phyloP scores from a whole-genome alignment of 2,113 vertebrate species.

The Oceanodroma tethys region DNA sequence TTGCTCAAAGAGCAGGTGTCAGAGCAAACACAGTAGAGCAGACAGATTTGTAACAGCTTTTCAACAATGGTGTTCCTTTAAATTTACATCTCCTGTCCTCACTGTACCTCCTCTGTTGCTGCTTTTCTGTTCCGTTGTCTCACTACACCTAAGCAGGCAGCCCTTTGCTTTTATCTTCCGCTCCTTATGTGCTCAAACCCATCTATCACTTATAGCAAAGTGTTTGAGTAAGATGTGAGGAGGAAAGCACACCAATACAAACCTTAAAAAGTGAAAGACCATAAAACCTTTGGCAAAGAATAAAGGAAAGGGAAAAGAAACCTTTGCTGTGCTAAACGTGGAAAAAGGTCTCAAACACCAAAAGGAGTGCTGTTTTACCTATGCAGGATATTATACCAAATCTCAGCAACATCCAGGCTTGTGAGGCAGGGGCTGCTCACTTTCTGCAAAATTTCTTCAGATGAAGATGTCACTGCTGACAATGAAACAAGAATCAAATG shows the following conservation, averaged over 20 bases:
- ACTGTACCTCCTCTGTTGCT: background rate
- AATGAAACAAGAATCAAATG: background rate
- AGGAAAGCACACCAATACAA: background rate
- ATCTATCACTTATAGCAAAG: accelerated
- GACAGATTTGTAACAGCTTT: background rate
- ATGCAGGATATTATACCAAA: background rate
- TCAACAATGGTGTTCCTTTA: background rate
- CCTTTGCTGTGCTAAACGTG: background rate
- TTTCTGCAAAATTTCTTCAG: background rate
- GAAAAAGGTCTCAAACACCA: background rate
- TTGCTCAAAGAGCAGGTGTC: background rate
- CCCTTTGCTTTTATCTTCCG: background rate
- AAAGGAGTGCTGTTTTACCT: background rate
- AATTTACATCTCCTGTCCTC: background rate
- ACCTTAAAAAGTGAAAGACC: background rate
- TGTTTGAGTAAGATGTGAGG: background rate
- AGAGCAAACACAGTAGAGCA: background rate
- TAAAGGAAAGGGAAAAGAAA: background rate
- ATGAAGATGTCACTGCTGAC: background rate
- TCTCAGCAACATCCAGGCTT: background rate
- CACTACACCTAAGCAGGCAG: background rate
- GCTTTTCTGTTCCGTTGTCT: background rate
- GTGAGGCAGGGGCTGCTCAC: background rate
- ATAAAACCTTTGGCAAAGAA: background rate
- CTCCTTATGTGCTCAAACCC: background rate